A percentile compares a stretch with the other conserved stretches of the same genome.
phyloP scores from a whole-genome alignment of 2,797 vertebrate genomes.

The Leuciscus waleckii region DNA sequence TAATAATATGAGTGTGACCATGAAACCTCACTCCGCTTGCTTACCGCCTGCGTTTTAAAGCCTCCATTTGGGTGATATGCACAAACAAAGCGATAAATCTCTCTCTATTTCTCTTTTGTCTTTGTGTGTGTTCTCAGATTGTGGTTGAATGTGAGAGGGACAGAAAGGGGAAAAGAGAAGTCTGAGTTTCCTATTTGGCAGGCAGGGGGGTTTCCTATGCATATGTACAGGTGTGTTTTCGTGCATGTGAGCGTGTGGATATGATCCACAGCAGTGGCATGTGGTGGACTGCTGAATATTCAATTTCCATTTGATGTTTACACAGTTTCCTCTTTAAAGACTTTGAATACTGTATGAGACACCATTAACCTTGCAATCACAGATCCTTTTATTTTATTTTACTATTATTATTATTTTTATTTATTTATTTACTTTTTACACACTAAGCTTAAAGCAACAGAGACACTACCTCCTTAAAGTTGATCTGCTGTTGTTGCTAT shows the following conservation, averaged over 20 bases:
- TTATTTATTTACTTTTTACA: neutral
- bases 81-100: conserved; percentile 50
- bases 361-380: neutral
- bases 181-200: conserved; percentile 38
- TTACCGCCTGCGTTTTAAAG: conserved; percentile 28
- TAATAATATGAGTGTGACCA: conserved; percentile 52
- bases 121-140: conserved; percentile 46
- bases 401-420: too few species aligned
- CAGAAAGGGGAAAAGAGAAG: conserved; percentile 38
- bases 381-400: neutral
- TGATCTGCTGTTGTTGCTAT: neutral
- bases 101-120: conserved; percentile 30
- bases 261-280: neutral
- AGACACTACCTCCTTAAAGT: neutral
- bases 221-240: conserved; percentile 46
- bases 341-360: neutral
- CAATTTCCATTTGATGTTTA: neutral
- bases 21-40: conserved; percentile 53
- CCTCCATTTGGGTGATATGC: conserved; percentile 47
- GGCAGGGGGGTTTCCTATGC: conserved; percentile 3
- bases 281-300: conserved; percentile 13
- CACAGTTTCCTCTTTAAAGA: neutral
- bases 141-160: conserved; percentile 3
- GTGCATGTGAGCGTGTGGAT: conserved; percentile 6
- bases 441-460: neutral